Evolutionary conservation across 64 coral and sea anemone genomes (phyloP), one percentile per base, ranked within the genome.

Genomic region (Porites australiensis): DNA sequence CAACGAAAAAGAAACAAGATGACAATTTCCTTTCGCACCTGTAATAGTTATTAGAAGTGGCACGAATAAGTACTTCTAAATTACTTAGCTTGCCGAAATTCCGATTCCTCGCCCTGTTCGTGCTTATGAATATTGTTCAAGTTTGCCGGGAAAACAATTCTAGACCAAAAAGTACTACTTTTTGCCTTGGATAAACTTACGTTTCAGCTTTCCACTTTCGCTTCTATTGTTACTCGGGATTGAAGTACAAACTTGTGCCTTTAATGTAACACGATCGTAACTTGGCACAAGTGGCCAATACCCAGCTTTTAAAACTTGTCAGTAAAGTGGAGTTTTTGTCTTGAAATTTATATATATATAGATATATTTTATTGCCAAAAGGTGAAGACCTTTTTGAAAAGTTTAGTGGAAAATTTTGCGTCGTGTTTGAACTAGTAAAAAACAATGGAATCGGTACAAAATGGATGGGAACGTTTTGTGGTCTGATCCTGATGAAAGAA

Each of bases 391-490:
- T 8, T 84, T 5, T 3, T n/a, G 15, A 19, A 19, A 13, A 18
- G 4, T 50, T 76, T 47, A 11, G 66, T 20, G 4, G n/a, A n/a
- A 70, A 21, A 70, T 70, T 19, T 76, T 76, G 7, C 46, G 16
- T 76, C 7, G 8, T 13, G 46, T 76, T 76, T 50, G 44, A 51
- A 6, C 11, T 4, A 47, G 71, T 16, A 46, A 50, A 68, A 43
- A 52, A 18, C 3, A 19, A 64, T 82, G 6, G n/a, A 68, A 65
- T 50, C 49, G 47, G 61, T 46, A n/a, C 19, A 83, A 66, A 12
- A 16, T 43, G 23, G 59, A 48, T 64, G 48, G 37, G 60, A 65
- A 66, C n/a, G 18, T 84, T 84, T 65, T 84, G 81, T 84, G 81
- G 81, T 69, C 69, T 84, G 18, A 52, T 13, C 73, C 73, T 18